phyloP scores from a whole-genome alignment of 2,113 vertebrate genomes.

The Dromiciops gliroides region DNA sequence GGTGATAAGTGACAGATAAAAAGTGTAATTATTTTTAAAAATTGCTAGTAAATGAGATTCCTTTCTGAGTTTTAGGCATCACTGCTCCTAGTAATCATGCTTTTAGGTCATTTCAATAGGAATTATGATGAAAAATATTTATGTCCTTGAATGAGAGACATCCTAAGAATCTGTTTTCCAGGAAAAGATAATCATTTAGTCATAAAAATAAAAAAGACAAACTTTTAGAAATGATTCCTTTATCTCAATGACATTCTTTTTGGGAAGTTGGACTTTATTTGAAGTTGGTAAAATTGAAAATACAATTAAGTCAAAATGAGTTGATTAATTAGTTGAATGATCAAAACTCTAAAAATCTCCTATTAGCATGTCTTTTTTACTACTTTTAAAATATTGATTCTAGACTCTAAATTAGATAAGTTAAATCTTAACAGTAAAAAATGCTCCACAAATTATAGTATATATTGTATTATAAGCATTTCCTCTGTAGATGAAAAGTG shows the following conservation, averaged over 20 bases:
- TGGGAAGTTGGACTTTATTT: neutral
- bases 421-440: neutral
- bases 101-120: neutral
- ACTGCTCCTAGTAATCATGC: constrained; percentile 2
- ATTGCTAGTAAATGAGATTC: constrained; percentile 1
- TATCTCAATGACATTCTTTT: neutral
- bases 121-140: constrained; percentile 1
- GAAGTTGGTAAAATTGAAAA: neutral
- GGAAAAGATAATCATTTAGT: neutral
- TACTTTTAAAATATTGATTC: neutral
- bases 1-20: neutral
- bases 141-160: neutral
- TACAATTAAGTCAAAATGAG: neutral
- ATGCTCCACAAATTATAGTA: neutral
- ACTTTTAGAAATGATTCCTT: neutral
- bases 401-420: neutral
- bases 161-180: neutral
- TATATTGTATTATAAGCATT: neutral
- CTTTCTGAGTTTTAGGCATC: neutral
- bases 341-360: neutral
- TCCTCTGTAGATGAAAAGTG: neutral
- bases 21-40: neutral
- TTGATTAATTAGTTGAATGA: neutral
- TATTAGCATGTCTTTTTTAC: neutral
- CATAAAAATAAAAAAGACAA: neutral